phyloP scores from a whole-genome alignment of 2,888 invertebrate species.

The Adela reaumurella region DNA sequence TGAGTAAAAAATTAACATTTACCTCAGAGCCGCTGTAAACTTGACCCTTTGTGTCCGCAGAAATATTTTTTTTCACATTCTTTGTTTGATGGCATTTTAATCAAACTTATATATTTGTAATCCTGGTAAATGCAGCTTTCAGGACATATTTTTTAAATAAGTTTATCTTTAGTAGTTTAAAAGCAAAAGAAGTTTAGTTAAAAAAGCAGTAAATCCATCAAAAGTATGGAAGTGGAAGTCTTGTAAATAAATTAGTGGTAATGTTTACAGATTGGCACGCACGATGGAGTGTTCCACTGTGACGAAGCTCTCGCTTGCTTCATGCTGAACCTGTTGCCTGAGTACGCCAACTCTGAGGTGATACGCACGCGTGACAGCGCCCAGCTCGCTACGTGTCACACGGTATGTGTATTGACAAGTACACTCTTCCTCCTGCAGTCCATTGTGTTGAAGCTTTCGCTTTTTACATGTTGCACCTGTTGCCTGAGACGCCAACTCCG shows the following conservation, averaged over 20 bases:
- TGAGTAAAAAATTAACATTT: no score
- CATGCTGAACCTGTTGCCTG: conserved; percentile 78
- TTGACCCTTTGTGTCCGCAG: no score
- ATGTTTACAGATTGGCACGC: conserved; percentile 62
- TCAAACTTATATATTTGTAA: background rate
- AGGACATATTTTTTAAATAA: background rate
- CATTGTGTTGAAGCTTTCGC: conserved; percentile 96
- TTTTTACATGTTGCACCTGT: conserved; percentile 80
- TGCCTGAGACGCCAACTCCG: conserved; percentile 76
- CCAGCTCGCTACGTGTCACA: conserved; percentile 76
- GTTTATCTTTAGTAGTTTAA: background rate
- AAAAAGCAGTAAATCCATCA: no score
- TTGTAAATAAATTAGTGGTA: no score
- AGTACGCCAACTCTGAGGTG: conserved; percentile 78
- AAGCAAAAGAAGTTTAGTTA: no score
- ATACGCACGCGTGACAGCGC: conserved; percentile 61
- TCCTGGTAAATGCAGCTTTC: background rate
- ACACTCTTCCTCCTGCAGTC: no score
- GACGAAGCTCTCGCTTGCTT: conserved; percentile 94
- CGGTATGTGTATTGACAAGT: no score
- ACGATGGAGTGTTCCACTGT: conserved; percentile 85
- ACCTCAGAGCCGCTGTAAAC: no score
- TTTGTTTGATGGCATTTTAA: background rate
- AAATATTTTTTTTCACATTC: conserved; percentile 7
- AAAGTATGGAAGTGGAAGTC: no score